Percentiles rank a stretch among this genome's conserved stretches.
phyloP scores from a whole-genome alignment of 1,140 invertebrate species.

The Piezodorus guildinii region DNA sequence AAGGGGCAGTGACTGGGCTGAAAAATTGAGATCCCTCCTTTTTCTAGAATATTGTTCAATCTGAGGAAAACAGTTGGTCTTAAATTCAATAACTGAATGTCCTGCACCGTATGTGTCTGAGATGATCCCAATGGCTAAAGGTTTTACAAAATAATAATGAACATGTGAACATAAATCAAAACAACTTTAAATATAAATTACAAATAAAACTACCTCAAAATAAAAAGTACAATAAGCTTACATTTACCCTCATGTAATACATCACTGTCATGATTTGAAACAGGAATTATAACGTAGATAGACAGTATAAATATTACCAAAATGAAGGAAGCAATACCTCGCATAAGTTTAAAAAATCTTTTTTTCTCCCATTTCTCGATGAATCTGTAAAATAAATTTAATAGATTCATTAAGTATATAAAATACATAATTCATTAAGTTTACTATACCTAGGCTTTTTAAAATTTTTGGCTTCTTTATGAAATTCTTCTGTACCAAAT shows the following conservation, averaged over 20 bases:
- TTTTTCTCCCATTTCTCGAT: neutral
- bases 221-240: neutral
- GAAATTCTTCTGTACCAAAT: neutral
- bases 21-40: constrained; percentile 29
- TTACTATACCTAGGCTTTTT: no score
- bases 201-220: neutral
- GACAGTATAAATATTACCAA: no score
- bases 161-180: neutral
- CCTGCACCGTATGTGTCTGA: constrained; percentile 3
- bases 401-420: no score
- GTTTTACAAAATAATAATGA: neutral
- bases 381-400: neutral
- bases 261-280: no score
- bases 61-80: constrained; percentile 33
- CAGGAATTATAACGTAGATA: no score
- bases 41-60: constrained; percentile 27
- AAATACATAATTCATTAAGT: no score
- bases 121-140: constrained; percentile 6
- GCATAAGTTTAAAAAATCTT: neutral
- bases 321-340: neutral
- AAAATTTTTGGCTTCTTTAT: no score
- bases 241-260: no score
- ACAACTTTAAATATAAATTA: neutral
- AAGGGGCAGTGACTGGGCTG: neutral
- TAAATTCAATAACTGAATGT: constrained; percentile 29